Base-by-base conservation (phyloP, 1,140 invertebrate genomes). In the Teleogryllus occipitalis region DNA sequence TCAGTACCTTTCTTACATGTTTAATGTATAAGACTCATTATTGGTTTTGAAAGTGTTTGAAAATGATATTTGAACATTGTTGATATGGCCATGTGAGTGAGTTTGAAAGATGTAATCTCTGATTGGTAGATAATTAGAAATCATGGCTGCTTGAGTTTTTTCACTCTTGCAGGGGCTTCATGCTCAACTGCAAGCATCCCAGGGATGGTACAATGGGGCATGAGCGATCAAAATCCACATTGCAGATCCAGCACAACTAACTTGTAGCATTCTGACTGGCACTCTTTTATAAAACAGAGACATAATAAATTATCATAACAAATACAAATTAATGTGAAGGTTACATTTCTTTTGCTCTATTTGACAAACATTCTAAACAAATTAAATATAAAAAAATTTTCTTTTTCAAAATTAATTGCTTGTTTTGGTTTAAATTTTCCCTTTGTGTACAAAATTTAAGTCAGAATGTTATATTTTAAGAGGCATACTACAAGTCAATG, bases 201-300 rank as follows among this genome's bases (percentile, higher is more conserved):
- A 18, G 54, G 54, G 18, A 14, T 14, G 54, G 27, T 39, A 39
- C 27, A 39, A 65, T 14, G 54, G 54, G 54, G 10, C 54, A 65
- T 65, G 54, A 65, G 54, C 10, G 7, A 14, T 65, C 54, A 65
- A 65, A 65, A 65, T 65, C 54, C 54, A 65, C 54, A 65, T 65
- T 65, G 54, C 54, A 65, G 54, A 65, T 65, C 54, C 18, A 65
- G 54, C 54, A 65, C 54, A 65, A 65, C 54, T 65, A 65, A 65
- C 54, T 65, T 65, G 54, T 65, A 65, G 54, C 54, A 65, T 14
- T 65, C 54, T 65, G 54, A 65, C 54, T 65, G 18, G 54, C 54
- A 65, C 18, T 14, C 54, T 65, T 1, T 65, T 65, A 3, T 65
- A 65, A 65, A 65, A 65, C 54, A 65, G 10, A 65, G 10, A 18